Percentiles rank a stretch among this genome's conserved stretches.
Conservation (phyloP, 2,888 invertebrate genomes). For the Pilophorus perplexus region DNA sequence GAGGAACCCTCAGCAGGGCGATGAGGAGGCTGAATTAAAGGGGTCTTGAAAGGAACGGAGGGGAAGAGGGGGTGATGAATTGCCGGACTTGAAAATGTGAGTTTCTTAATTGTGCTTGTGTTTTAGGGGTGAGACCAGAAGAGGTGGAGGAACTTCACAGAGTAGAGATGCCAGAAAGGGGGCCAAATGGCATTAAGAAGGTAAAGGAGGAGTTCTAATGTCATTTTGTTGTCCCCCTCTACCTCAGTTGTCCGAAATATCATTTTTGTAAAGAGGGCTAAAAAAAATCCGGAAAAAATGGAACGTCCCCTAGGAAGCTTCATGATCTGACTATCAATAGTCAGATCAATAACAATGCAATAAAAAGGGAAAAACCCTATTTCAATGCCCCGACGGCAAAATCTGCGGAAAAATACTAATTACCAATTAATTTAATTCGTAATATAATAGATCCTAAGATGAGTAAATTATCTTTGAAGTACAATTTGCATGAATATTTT, state of each 20-base stretch:
- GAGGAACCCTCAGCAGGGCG: too few relatives aligned
- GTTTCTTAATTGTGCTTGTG: slow-evolving; percentile 43
- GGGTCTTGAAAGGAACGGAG: neutral
- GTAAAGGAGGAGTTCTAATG: slow-evolving; percentile 38
- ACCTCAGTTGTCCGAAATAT: neutral
- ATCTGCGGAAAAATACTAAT: too few relatives aligned
- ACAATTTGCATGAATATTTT: too few relatives aligned
- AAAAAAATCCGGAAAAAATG: too few relatives aligned
- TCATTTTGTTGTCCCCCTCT: slow-evolving; percentile 35
- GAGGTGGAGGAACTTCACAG: slow-evolving; percentile 5
- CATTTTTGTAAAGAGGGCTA: neutral
- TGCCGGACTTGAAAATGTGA: slow-evolving; percentile 41
- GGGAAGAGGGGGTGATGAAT: slow-evolving; percentile 32
- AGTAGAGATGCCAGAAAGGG: slow-evolving; percentile 7
- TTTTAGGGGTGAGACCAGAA: slow-evolving; percentile 16
- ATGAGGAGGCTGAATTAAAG: slow-evolving; percentile 34
- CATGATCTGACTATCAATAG: too few relatives aligned
- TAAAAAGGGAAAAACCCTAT: too few relatives aligned
- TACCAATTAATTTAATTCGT: too few relatives aligned
- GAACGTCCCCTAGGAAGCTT: too few relatives aligned
- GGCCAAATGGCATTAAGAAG: slow-evolving; percentile 39
- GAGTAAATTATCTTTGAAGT: too few relatives aligned
- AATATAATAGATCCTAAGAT: too few relatives aligned
- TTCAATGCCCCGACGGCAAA: too few relatives aligned
- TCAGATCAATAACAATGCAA: too few relatives aligned